Evolutionary conservation across 2,888 invertebrate species (phyloP).

Genomic region (Stenichneumon culpator): DNA sequence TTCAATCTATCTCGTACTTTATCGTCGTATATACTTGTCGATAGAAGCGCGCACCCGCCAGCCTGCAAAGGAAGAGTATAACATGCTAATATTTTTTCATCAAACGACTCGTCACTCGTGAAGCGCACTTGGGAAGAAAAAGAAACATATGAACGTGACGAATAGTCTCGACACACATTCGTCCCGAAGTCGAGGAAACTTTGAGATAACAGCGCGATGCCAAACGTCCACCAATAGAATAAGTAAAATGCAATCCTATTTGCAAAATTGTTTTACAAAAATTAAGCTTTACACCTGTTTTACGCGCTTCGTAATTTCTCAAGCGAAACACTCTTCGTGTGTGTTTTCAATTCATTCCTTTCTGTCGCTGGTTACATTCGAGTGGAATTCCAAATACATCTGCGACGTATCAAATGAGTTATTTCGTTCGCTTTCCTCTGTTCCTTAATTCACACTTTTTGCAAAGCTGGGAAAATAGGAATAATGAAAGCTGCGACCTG

Average conservation of each 20-base stretch:
- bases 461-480: background rate
- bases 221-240: background rate
- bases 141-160: background rate
- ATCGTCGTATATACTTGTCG: slow-evolving; percentile 9
- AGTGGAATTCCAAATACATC: background rate
- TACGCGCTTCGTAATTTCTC: background rate
- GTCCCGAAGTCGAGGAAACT: background rate
- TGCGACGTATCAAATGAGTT: background rate
- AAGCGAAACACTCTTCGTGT: background rate
- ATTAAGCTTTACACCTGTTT: background rate
- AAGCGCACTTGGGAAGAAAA: background rate
- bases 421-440: background rate
- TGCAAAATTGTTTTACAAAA: background rate
- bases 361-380: background rate
- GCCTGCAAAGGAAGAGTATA: slow-evolving; percentile 35
- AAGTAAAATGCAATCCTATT: background rate
- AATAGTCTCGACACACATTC: background rate
- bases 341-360: background rate
- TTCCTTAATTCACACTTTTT: background rate
- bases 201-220: background rate
- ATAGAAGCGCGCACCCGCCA: background rate
- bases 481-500: background rate
- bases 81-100: slow-evolving; percentile 1
- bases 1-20: slow-evolving; percentile 16
- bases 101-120: background rate